Base-by-base conservation (phyloP, 2,113 vertebrate genomes). In the Psittacula cyanocephala region DNA sequence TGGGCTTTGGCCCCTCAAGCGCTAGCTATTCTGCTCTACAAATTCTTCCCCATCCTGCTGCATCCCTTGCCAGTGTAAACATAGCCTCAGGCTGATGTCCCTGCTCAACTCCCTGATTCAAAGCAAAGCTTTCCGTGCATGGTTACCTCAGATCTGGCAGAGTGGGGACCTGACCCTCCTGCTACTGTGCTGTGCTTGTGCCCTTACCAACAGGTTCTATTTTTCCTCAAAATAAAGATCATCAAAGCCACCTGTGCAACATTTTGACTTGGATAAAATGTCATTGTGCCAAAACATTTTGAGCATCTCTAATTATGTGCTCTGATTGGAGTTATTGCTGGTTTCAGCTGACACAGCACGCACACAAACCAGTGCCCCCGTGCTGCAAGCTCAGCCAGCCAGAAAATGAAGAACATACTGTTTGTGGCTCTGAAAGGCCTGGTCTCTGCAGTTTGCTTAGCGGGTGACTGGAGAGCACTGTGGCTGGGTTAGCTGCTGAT, bases 321-420 rank as follows among this genome's bases (percentile, higher is more conserved):
- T 83, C 31, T 59, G 64, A 57, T 86, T 13, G 3, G 84, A 82
- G 37, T 60, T 74, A 23, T 39, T 1, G 3, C 64, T 94, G 82
- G 63, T 83, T 92, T 83, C 86, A 91, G 86, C 75, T 86, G 92
- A 83, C 3, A 13, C 7, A 4, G 67, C 68, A 27, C 5, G 24
- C 53, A 31, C 64, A 77, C 43, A 88, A 33, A 78, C 39, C 80
- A 70, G 33, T 70, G 82, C 37, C 63, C 31, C 7, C 10, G 37
- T 1, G 2, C 88, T 88, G 64, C n/a, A 46, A 49, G 71, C 59
- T 78, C 85, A 83, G 31, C 80, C 92, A 78, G 55, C 28, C 86
- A 90, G 88, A 92, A 95, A 92, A 92, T 85, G 74, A 76, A 62
- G 67, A 88, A 57, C 41, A 65, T 43, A 39, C 69, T 86, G 57